Evolutionary conservation across 2,113 vertebrate genomes (phyloP).

Genomic region (Chloroceryle aenea): DNA sequence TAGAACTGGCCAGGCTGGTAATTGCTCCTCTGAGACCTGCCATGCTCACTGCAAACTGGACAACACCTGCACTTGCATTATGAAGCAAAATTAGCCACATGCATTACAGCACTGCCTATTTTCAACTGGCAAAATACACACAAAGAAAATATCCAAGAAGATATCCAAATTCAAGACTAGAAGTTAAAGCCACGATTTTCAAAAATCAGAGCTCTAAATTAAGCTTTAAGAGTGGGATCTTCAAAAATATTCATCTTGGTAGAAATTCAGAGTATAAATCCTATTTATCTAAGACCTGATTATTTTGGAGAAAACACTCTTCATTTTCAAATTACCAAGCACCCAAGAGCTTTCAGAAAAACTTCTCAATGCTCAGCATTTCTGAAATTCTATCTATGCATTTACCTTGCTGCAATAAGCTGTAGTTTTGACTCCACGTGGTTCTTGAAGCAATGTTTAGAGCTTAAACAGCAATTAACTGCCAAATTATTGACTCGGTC

Average conservation of each 20-base stretch:
- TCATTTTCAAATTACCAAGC: not conserved
- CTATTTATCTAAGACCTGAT: not conserved
- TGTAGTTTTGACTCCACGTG: not conserved
- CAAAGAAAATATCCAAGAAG: not conserved
- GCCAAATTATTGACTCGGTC: not conserved
- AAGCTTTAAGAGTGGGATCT: not conserved
- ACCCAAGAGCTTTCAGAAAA: not conserved
- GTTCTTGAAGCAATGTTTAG: not conserved
- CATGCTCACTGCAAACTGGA: not conserved
- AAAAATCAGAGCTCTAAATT: not conserved
- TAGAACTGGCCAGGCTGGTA: not conserved
- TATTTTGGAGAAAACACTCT: not conserved
- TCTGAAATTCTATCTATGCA: not conserved
- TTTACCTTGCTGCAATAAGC: not conserved
- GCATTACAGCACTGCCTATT: not conserved
- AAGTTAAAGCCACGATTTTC: not conserved
- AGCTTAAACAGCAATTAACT: not conserved
- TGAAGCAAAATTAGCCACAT: not conserved
- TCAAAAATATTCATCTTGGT: not conserved
- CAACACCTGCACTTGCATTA: not conserved
- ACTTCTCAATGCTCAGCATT: rapidly evolving
- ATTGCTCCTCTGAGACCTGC: slow-evolving; percentile 19
- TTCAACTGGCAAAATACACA: not conserved
- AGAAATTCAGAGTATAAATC: not conserved
- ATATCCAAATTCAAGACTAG: not conserved